Percentiles rank a stretch among this genome's conserved stretches.
Conservation (phyloP, 30 jellyfish, hydroid and myxozoan species). For the Pelagia noctiluca region DNA sequence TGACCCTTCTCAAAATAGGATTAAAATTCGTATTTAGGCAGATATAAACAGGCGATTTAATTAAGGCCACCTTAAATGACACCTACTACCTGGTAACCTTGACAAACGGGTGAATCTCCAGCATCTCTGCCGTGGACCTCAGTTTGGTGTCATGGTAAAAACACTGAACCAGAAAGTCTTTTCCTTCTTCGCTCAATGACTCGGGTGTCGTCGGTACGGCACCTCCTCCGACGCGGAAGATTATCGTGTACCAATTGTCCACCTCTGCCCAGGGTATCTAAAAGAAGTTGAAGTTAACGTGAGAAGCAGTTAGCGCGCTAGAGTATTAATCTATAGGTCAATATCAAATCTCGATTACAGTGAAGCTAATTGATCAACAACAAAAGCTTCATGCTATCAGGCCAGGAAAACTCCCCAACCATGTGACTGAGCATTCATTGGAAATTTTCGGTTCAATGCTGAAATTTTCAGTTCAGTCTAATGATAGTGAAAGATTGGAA, state of each 20-base stretch:
- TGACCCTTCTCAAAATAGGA: no score
- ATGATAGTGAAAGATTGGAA: no score
- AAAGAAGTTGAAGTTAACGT: neutral
- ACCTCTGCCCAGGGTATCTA: constrained; percentile 94
- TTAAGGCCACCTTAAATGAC: neutral
- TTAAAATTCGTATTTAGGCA: no score
- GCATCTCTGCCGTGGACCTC: constrained; percentile 89
- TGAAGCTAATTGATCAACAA: no score
- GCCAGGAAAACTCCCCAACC: no score
- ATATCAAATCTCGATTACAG: no score
- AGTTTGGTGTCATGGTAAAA: constrained; percentile 69
- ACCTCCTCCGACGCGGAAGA: constrained; percentile 90
- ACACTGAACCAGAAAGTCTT: constrained; percentile 75
- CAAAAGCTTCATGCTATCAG: no score
- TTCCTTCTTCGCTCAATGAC: constrained; percentile 92
- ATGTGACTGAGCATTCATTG: no score
- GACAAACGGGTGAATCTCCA: constrained; percentile 89
- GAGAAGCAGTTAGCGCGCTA: neutral
- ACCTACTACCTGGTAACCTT: constrained; percentile 70
- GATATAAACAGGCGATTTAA: no score
- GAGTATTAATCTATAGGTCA: neutral
- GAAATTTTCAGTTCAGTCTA: no score
- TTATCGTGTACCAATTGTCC: constrained; percentile 75
- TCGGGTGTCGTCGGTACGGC: constrained; percentile 87
- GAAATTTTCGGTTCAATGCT: no score